These are phyloP conservation scores for Mastacembelus armatus DNA, from an alignment of 2,797 vertebrate genomes.

Conservation along the genomic window DNA sequence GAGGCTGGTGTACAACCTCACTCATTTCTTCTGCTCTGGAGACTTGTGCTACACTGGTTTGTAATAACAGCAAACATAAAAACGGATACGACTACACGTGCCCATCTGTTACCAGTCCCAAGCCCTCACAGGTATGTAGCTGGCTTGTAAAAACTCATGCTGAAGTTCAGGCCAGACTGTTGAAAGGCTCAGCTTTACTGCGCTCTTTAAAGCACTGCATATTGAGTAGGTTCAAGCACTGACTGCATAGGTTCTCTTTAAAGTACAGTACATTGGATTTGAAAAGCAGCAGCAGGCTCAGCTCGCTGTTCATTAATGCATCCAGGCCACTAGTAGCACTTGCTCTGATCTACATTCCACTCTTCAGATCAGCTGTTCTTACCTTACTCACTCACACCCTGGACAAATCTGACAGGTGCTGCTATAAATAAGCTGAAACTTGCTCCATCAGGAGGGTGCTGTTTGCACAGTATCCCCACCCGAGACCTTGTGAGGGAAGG, in stretches of 20 bases:
- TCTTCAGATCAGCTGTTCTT: conserved; percentile 55
- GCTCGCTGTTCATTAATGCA: conserved; percentile 31
- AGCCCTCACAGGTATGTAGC: conserved; percentile 5
- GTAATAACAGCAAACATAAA: conserved; percentile 29
- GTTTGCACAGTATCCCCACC: conserved; percentile 10
- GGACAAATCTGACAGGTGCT: conserved; percentile 49
- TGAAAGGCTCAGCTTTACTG: conserved; percentile 48
- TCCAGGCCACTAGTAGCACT: conserved; percentile 42
- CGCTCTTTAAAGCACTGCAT: conserved; percentile 59
- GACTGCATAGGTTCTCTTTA: conserved; percentile 61
- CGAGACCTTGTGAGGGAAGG: conserved; percentile 34
- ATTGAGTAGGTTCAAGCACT: conserved; percentile 48
- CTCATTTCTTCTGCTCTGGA: conserved; percentile 24
- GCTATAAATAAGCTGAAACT: conserved; percentile 47
- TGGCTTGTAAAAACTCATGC: conserved; percentile 28
- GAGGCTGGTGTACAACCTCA: conserved; percentile 11
- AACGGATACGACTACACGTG: conserved; percentile 14
- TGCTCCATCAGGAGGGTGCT: conserved; percentile 29
- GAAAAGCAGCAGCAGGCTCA: conserved; percentile 45
- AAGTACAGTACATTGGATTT: conserved; percentile 68
- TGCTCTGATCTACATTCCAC: conserved; percentile 52
- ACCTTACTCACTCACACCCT: conserved; percentile 45
- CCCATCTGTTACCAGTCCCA: conserved; percentile 10
- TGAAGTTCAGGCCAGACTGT: conserved; percentile 21
- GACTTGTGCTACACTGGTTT: conserved; percentile 37